Percentiles rank a stretch among this genome's conserved stretches.
These are phyloP conservation scores for Yasuhikotakia modesta DNA, from an alignment of 2,797 vertebrate species.

Conservation along the genomic window DNA sequence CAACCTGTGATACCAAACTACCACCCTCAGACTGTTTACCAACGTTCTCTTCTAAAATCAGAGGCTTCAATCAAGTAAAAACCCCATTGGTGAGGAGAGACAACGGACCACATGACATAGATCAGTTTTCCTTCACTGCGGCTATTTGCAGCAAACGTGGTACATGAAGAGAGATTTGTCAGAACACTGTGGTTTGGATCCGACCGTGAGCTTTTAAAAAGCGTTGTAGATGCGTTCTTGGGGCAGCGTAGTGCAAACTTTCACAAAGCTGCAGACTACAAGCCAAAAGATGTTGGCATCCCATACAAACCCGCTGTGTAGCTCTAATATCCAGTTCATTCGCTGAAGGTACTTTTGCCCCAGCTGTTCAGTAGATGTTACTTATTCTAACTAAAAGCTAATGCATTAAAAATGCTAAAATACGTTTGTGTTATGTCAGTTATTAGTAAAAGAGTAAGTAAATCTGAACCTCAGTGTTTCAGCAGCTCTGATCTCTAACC, in stretches of 20 bases:
- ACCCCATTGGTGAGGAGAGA: not conserved
- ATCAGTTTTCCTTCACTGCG: constrained; percentile 5
- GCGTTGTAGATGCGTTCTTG: not conserved
- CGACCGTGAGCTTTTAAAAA: not conserved
- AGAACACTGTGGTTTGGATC: not conserved
- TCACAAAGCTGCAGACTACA: not conserved
- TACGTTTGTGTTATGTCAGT: too few species aligned
- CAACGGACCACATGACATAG: not conserved
- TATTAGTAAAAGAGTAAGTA: too few species aligned
- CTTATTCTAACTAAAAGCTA: too few species aligned
- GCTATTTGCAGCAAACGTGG: not conserved
- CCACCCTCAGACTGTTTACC: too few species aligned
- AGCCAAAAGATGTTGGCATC: not conserved
- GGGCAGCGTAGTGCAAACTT: too few species aligned
- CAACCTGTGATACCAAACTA: not conserved
- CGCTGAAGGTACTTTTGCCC: too few species aligned
- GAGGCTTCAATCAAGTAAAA: not conserved
- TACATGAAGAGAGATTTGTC: constrained; percentile 6
- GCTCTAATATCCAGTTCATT: too few species aligned
- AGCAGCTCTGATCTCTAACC: not conserved
- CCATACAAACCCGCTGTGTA: not conserved
- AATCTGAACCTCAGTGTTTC: not conserved
- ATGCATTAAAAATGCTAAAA: too few species aligned
- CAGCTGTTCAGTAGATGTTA: too few species aligned
- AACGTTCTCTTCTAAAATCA: not conserved